Base-by-base conservation (phyloP, 2,888 invertebrate species). In the Nemoura dubitans region DNA sequence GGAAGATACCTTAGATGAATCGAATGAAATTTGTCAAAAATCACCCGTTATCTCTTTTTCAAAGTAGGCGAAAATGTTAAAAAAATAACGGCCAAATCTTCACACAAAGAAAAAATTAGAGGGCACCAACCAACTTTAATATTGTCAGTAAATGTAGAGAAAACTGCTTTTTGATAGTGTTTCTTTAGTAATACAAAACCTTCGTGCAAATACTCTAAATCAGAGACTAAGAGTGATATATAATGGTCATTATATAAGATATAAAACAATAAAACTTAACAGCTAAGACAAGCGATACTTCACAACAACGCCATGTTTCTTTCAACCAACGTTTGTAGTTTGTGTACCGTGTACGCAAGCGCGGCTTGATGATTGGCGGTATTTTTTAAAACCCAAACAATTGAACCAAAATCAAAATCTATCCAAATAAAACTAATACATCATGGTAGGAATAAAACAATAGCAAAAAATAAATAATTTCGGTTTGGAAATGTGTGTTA, bases 181-280 rank as follows among this genome's bases (percentile, higher is more conserved):
- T 21, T 21, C 2, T 59, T 59, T 59, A 78, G 78, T 14, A 27
- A 3, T 26, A 78, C 78, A 78, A 78, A 5, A 14, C 25, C 78
- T 78, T 0, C 14, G 3, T 78, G n/a, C 26, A 10, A 78, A 78
- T 26, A 78, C 7, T 26, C 78, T 78, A 10, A 10, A 28, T 2
- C 78, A 78, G 28, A 16, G 10, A 27, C 78, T 78, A 78, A 26
- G 78, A 27, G 6, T 2, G 3, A 27, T 78, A 78, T 78, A 78
- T 26, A 78, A 78, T 59, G 59, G 59, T 59, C 59, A 59, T 59
- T 59, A 78, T 78, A 78, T 78, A 78, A 78, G 78, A 78, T 78
- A 27, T 27, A 78, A 78, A 78, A 78, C 78, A 78, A 78, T 78
- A 78, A 78, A 78, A 78, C 78, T 78, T 78, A 78, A 78, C 78